Evolutionary conservation across 2,113 vertebrate species (phyloP).

Genomic region (Oreamnos americanus): DNA sequence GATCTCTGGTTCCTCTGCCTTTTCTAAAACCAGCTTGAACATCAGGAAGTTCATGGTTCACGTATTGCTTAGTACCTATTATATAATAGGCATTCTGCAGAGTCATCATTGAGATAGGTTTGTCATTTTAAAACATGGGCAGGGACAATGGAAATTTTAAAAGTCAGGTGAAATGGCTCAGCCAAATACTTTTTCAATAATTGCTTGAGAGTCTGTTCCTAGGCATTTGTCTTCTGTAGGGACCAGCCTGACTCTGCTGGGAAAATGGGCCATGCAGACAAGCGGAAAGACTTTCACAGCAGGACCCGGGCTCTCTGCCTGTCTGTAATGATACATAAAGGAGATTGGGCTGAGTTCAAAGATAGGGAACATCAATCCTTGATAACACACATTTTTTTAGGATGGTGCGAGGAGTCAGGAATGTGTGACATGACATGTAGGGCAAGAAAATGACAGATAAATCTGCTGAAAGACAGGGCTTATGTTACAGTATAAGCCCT

Average conservation of each 20-base stretch:
- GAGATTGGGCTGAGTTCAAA: conserved; percentile 47
- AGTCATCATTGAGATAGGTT: background rate
- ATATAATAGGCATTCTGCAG: background rate
- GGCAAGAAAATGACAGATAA: background rate
- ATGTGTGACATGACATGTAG: conserved; percentile 20
- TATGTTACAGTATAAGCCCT: fast-evolving
- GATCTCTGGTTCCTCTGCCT: too few relatives aligned
- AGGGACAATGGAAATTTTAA: background rate
- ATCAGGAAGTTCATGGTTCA: too few relatives aligned
- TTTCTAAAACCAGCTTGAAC: too few relatives aligned
- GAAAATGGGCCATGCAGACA: conserved; percentile 20
- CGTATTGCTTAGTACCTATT: background rate
- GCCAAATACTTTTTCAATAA: background rate
- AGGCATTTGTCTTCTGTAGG: background rate
- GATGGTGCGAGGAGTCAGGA: conserved; percentile 17
- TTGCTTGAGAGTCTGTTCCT: conserved; percentile 29
- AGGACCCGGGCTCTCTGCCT: background rate
- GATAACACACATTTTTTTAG: conserved; percentile 15
- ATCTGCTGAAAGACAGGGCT: background rate
- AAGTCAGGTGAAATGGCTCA: background rate
- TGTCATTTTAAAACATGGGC: background rate
- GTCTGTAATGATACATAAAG: conserved; percentile 35
- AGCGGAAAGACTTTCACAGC: conserved; percentile 41
- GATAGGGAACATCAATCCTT: conserved; percentile 35
- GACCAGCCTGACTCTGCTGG: background rate